phyloP scores from a whole-genome alignment of 35 echinoderm and acorn worm genomes.

The Apostichopus californicus region DNA sequence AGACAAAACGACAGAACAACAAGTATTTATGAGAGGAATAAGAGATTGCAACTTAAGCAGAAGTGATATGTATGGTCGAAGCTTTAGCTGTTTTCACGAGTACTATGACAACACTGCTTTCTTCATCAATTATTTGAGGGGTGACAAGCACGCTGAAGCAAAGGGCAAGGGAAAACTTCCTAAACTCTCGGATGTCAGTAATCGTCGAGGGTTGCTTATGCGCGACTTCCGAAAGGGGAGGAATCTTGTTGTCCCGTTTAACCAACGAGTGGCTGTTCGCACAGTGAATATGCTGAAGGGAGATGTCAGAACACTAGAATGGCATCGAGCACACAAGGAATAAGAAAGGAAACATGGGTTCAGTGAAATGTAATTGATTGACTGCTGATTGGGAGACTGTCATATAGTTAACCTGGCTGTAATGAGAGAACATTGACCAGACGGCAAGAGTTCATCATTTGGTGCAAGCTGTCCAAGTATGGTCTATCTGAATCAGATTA shows the following conservation, averaged over 20 bases:
- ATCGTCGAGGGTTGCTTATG: slow-evolving; percentile 49
- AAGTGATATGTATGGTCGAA: neutral
- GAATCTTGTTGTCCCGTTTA: slow-evolving; percentile 64
- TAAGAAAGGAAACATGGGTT: neutral
- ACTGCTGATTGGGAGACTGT: neutral
- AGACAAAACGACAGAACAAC: too few species aligned
- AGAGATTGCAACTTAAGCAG: neutral
- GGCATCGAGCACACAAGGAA: neutral
- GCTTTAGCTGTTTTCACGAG: slow-evolving; percentile 5
- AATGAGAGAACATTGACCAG: too few species aligned
- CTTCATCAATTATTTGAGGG: too few species aligned
- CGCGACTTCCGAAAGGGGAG: slow-evolving; percentile 65
- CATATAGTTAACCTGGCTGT: neutral
- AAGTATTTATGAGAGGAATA: neutral
- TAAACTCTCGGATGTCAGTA: neutral
- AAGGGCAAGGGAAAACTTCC: neutral
- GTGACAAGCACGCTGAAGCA: neutral
- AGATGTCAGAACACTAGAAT: slow-evolving; percentile 63
- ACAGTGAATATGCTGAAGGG: slow-evolving; percentile 38
- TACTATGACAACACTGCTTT: slow-evolving; percentile 41
- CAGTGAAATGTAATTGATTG: neutral
- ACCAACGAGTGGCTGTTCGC: neutral
- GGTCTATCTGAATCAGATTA: neutral
- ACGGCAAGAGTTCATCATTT: too few species aligned
- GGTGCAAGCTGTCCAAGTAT: too few species aligned